A percentile compares a stretch with the other conserved stretches of the same genome.
phyloP scores from a whole-genome alignment of 2,888 invertebrate genomes.

The Oscheius sp. region DNA sequence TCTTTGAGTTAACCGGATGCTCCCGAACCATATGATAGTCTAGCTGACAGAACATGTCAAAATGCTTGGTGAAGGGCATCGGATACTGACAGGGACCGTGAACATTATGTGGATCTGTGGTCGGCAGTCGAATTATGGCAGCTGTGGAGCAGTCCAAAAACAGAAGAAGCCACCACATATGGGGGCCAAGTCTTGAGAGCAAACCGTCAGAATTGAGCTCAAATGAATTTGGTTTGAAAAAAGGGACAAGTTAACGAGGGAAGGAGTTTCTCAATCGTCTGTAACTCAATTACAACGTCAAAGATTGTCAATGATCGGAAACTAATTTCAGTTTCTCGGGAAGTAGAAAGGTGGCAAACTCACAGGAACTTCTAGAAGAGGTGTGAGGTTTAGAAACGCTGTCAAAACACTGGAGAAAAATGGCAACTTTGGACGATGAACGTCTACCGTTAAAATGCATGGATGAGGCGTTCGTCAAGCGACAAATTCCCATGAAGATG shows the following conservation, averaged over 20 bases:
- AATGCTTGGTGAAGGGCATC: conserved; percentile 47
- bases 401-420: too few species aligned
- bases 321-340: background rate
- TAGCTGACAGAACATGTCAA: conserved; percentile 56
- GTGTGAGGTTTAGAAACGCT: too few species aligned
- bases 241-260: background rate
- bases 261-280: background rate
- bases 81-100: conserved; percentile 53
- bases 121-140: conserved; percentile 10
- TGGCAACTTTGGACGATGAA: too few species aligned
- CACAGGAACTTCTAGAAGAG: too few species aligned
- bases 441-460: too few species aligned
- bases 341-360: background rate
- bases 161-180: conserved; percentile 20
- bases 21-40: conserved; percentile 52
- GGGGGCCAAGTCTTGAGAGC: background rate
- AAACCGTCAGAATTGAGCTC: background rate
- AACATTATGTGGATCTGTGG: conserved; percentile 22
- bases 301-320: background rate
- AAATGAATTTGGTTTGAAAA: background rate
- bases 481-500: too few species aligned
- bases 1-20: background rate
- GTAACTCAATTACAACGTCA: background rate
- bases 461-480: too few species aligned
- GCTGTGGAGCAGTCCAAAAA: conserved; percentile 1